A percentile compares a stretch with the other conserved stretches of the same genome.
Conservation (phyloP, 2,888 invertebrate species). For the Philereme vetulata region DNA sequence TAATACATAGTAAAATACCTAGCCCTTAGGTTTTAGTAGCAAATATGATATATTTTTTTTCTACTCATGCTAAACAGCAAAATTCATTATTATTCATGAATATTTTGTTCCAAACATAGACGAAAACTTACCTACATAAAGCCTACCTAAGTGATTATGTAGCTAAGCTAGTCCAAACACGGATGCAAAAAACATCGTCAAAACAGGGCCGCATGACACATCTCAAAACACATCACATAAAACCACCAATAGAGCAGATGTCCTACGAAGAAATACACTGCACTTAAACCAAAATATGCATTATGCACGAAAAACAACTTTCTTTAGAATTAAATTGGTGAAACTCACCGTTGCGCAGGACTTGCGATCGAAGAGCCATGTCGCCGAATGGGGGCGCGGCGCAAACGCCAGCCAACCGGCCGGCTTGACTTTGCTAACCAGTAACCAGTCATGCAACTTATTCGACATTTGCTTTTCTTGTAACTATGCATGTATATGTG, state of each 20-base stretch:
- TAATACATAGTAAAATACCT: too few relatives aligned
- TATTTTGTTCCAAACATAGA: background rate
- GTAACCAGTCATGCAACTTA: conserved; percentile 72
- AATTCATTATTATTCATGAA: conserved; percentile 1
- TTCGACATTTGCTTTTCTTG: conserved; percentile 45
- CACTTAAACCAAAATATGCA: conserved; percentile 1
- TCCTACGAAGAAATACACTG: conserved; percentile 1
- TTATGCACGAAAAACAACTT: conserved; percentile 2
- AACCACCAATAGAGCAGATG: background rate
- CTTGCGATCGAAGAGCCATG: conserved; percentile 74
- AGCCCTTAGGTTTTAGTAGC: too few relatives aligned
- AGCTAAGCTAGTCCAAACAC: conserved; percentile 15
- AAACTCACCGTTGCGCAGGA: conserved; percentile 74
- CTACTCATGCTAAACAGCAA: background rate
- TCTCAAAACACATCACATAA: conserved; percentile 4
- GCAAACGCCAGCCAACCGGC: conserved; percentile 44
- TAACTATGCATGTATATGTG: too few relatives aligned
- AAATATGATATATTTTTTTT: too few relatives aligned
- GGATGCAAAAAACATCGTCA: conserved; percentile 19
- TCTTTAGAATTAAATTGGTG: conserved; percentile 8
- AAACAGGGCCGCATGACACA: conserved; percentile 24
- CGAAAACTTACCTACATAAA: conserved; percentile 4
- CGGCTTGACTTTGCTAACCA: conserved; percentile 55
- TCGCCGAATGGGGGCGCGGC: conserved; percentile 70
- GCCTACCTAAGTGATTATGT: conserved; percentile 1